Conservation (phyloP, 1,140 invertebrate genomes). For the Dendrolimus punctatus region DNA sequence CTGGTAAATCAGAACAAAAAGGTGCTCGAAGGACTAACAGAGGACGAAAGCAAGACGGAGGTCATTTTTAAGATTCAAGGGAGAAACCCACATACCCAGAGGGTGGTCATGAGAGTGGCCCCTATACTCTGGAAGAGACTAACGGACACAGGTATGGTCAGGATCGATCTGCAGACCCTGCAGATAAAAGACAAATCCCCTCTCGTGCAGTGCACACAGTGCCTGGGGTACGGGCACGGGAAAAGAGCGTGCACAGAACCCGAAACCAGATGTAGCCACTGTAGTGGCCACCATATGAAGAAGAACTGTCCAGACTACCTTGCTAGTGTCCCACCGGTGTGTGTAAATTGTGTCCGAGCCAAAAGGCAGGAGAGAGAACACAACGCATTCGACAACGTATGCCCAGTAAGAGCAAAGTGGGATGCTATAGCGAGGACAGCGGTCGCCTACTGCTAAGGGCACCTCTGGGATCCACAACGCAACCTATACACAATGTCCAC, state of each 20-base stretch:
- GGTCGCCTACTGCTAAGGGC: constrained; percentile 10
- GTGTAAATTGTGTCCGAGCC: constrained; percentile 7
- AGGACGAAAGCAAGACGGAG: constrained; percentile 4
- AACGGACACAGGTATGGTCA: not conserved
- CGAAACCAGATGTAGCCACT: constrained; percentile 6
- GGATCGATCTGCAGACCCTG: constrained; percentile 5
- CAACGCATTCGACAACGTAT: constrained; percentile 8
- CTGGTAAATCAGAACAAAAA: constrained; percentile 13
- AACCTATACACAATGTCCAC: constrained; percentile 16
- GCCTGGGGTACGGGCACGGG: constrained; percentile 10
- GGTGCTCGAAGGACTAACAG: constrained; percentile 1
- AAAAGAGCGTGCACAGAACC: constrained; percentile 7
- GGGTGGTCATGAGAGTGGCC: constrained; percentile 8
- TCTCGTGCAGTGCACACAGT: constrained; percentile 15
- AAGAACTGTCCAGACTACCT: constrained; percentile 1
- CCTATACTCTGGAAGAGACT: constrained; percentile 4
- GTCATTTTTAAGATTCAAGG: constrained; percentile 8
- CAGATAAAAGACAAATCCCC: constrained; percentile 16
- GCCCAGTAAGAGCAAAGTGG: too few species aligned
- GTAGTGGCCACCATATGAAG: constrained; percentile 6
- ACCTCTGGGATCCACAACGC: constrained; percentile 5
- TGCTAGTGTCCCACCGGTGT: not conserved
- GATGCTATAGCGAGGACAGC: constrained; percentile 3
- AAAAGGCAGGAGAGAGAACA: constrained; percentile 1
- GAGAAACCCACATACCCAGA: constrained; percentile 6